Percentiles rank a stretch among this genome's conserved stretches.
Conservation (phyloP, 2,797 vertebrate genomes). For the Pogoniulus pusillus region DNA sequence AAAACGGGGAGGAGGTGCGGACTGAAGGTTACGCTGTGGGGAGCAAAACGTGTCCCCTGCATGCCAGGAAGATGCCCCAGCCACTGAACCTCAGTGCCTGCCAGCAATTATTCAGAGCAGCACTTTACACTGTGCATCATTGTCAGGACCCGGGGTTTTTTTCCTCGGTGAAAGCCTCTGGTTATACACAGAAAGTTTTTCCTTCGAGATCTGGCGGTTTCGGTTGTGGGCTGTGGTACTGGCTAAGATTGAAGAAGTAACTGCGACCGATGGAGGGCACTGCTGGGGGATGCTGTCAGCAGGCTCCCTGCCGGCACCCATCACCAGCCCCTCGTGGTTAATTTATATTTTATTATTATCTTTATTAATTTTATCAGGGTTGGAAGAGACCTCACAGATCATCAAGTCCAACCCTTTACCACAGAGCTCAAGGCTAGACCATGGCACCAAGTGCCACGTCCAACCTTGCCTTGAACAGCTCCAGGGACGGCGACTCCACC, state of each 20-base stretch:
- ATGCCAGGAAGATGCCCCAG: accelerated
- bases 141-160: too few species aligned
- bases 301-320: accelerated
- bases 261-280: not conserved
- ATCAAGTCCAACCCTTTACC: too few species aligned
- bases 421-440: too few species aligned
- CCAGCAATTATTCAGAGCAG: not conserved
- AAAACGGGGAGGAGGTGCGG: accelerated
- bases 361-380: too few species aligned
- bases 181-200: not conserved
- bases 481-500: too few species aligned
- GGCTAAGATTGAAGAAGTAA: not conserved
- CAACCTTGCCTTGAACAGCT: too few species aligned
- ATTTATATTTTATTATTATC: too few species aligned
- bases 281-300: not conserved
- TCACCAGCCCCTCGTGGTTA: not conserved
- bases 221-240: not conserved
- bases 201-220: not conserved
- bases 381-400: too few species aligned
- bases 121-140: not conserved
- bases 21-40: not conserved
- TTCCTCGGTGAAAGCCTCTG: not conserved
- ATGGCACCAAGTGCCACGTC: too few species aligned
- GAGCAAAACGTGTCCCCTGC: not conserved
- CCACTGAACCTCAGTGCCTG: not conserved